These are phyloP conservation scores for Lipotes vexillifer DNA, from an alignment of 2,113 vertebrate genomes.

Conservation along the genomic window DNA sequence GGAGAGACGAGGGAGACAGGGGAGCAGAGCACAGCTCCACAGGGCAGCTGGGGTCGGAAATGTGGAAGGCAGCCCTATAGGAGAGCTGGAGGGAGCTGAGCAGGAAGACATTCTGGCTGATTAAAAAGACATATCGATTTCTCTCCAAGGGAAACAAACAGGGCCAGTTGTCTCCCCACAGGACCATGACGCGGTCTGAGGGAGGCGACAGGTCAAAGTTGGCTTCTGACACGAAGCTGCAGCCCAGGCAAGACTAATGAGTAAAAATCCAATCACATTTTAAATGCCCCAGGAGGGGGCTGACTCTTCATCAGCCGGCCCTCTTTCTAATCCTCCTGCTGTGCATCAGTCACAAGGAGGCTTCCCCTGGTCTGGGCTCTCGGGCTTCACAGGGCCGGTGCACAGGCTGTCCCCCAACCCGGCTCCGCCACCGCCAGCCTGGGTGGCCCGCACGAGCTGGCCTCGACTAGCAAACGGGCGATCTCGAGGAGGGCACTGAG, in stretches of 20 bases:
- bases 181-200: neutral
- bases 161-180: conserved; percentile 5
- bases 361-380: neutral
- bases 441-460: neutral
- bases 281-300: neutral
- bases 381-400: accelerated
- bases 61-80: neutral
- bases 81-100: neutral
- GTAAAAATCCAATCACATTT: neutral
- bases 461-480: neutral
- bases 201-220: neutral
- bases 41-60: neutral
- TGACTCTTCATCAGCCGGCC: neutral
- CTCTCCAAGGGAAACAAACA: neutral
- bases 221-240: neutral
- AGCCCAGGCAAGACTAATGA: neutral
- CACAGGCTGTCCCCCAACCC: neutral
- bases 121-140: conserved; percentile 49
- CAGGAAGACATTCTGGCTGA: neutral
- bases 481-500: neutral
- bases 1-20: neutral
- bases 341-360: accelerated
- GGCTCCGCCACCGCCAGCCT: accelerated
- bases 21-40: neutral
- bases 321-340: neutral